Evolutionary conservation across 1,140 invertebrate species (phyloP).

Genomic region (Parasteatoda tepidariorum): DNA sequence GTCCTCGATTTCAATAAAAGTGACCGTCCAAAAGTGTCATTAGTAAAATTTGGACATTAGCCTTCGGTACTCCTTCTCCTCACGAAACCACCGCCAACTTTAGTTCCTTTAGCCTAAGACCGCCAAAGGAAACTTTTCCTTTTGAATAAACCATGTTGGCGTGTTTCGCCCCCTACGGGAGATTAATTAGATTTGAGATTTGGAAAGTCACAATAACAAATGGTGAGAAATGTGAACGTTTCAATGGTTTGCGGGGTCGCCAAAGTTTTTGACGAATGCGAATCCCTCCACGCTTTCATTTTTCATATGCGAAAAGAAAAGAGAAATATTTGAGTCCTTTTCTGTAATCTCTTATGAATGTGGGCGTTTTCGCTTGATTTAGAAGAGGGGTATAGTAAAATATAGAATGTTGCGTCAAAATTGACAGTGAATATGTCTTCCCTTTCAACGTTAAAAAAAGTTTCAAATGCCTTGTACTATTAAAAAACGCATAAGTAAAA

Average conservation of each 20-base stretch:
- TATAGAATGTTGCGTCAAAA: neutral
- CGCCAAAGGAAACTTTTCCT: neutral
- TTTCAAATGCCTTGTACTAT: too few relatives aligned
- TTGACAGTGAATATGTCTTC: too few relatives aligned
- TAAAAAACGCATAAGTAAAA: too few relatives aligned
- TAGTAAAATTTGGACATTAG: constrained; percentile 16
- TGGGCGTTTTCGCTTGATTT: constrained; percentile 1
- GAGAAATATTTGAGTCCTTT: neutral
- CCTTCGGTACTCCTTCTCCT: too few relatives aligned
- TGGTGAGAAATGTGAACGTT: constrained; percentile 6
- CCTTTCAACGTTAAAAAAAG: too few relatives aligned
- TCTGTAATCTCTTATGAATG: neutral
- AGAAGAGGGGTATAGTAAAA: neutral
- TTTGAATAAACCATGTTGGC: constrained; percentile 30
- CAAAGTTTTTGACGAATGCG: constrained; percentile 8
- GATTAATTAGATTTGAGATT: constrained; percentile 36
- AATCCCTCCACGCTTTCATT: neutral
- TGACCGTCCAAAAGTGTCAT: constrained; percentile 21
- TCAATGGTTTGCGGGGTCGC: neutral
- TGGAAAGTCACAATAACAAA: constrained; percentile 29
- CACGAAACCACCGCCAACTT: neutral
- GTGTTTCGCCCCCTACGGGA: constrained; percentile 3
- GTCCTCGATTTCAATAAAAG: constrained; percentile 3
- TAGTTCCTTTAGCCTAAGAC: neutral
- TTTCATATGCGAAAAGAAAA: constrained; percentile 9